Base-by-base conservation (phyloP, 2,797 vertebrate species). In the Xiphophorus birchmanni region DNA sequence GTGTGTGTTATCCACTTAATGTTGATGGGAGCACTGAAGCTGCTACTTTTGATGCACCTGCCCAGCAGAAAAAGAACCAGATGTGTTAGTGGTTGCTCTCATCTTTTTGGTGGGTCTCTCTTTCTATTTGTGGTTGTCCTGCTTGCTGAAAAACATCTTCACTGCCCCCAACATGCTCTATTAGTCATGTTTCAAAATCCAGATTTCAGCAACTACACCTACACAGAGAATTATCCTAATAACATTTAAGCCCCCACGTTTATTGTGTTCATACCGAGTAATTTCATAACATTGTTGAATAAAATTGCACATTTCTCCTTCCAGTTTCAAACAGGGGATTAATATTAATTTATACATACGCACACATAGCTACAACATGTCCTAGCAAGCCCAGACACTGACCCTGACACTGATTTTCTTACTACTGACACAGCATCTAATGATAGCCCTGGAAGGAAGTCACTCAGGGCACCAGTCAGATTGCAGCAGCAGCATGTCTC, bases 401-500 rank as follows among this genome's bases (percentile, higher is more conserved):
- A 91, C 87, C 89, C 90, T 83, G 79, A 90, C 80, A 77, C 23
- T 35, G 42, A 86, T 82, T 76, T 86, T 77, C 76, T 80, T 60
- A 60, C 65, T 73, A 45, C 81, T 86, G 84, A 89, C 86, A 82
- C 26, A 29, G 69, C 84, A 81, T 89, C 89, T 89, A 92, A 84
- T 93, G 90, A 94, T 92, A 94, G 88, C 76, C 67, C 80, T 88
- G 87, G 91, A 88, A 84, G 77, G 45, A 76, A 89, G 88, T 93
- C 85, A 77, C 79, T 42, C 84, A 84, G 84, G 78, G 91, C 72
- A 29, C 80, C 75, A 67, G 83, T 90, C 77, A 85, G 84, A 86
- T 90, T 80, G 83, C 91, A 91, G 75, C 32, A 18, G 90, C 82
- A 76, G 90, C 76, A 78, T 35, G 84, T 76, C 73, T 5, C 32